Evolutionary conservation across 1,140 invertebrate species (phyloP), one percentile per base, ranked within the genome.

Genomic region (Brachystomella parvula): DNA sequence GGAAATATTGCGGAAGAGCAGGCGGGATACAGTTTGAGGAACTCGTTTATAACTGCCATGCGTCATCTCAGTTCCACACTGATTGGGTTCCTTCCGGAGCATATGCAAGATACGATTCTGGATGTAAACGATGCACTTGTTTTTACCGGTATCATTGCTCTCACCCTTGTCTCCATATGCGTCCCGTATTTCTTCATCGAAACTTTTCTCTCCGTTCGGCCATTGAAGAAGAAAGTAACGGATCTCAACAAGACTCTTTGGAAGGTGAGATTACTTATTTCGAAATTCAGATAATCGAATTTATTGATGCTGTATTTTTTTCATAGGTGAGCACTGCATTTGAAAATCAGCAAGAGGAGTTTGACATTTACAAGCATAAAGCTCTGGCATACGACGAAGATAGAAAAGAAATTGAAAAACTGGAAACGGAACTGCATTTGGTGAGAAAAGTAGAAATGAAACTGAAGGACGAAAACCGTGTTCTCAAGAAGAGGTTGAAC

Each of bases 121-220:
- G 72, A 73, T 49, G 69, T 71, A 1, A 61, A 73, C 32, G 68
- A 68, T 64, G 72, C 72, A 1, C 59, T 70, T 24, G 63, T 73
- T 19, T 69, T 73, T 24, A 71, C 69, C 21, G 69, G 72, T 39
- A 73, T 73, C 32, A 69, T 73, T 57, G 72, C 69, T 19, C 53
- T 73, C 3, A 69, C 67, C 1, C 53, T 73, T 2, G 58, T 73
- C 2, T 71, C 69, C 3, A 69, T 71, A 47, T 73, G 72, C 64
- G 69, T 73, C 24, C 72, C 72, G n/a, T 73, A 71, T 59, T 73
- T 65, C 31, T 59, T 73, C 49, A 69, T 73, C 28, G 69, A 73
- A 29, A 61, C 44, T 24, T 63, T 67, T 31, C 32, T 73, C 33
- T 61, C 69, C 17, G 63, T 67, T 0, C 39, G 64, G 26, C 69